Percentiles rank a stretch among this genome's conserved stretches.
Evolutionary conservation across 2,113 vertebrate species (phyloP).

Genomic region (Embiotoca jacksoni): DNA sequence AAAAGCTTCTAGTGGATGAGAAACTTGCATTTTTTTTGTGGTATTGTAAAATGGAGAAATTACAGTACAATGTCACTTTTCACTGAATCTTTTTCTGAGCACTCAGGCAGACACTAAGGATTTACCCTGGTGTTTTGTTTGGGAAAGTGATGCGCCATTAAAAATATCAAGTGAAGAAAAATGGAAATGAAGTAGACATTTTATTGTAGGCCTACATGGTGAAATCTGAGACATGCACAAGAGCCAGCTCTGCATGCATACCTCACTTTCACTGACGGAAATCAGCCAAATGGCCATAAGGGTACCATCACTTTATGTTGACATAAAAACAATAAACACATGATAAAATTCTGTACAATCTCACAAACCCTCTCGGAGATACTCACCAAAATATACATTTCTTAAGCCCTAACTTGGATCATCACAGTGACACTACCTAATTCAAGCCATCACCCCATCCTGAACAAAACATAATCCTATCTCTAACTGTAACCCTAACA

Average conservation of each 20-base stretch:
- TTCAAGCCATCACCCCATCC: neutral
- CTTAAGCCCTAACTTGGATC: too few relatives aligned
- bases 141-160: neutral
- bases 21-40: constrained; percentile 44
- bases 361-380: neutral
- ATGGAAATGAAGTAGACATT: constrained; percentile 24
- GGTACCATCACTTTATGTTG: neutral
- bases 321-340: too few relatives aligned
- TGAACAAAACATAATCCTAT: neutral
- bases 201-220: neutral
- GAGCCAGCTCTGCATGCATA: neutral
- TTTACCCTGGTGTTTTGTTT: constrained; percentile 44
- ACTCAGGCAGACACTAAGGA: constrained; percentile 25
- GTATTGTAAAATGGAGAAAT: constrained; percentile 47
- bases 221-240: neutral
- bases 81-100: constrained; percentile 38
- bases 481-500: constrained; percentile 12
- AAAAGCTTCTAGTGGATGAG: constrained; percentile 36
- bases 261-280: neutral
- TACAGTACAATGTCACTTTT: constrained; percentile 25
- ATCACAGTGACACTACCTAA: too few relatives aligned
- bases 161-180: constrained; percentile 18
- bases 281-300: neutral
- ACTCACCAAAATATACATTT: neutral
- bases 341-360: neutral